These are phyloP conservation scores for Orchesella flavescens DNA, from an alignment of 2,888 invertebrate genomes.

Conservation along the genomic window DNA sequence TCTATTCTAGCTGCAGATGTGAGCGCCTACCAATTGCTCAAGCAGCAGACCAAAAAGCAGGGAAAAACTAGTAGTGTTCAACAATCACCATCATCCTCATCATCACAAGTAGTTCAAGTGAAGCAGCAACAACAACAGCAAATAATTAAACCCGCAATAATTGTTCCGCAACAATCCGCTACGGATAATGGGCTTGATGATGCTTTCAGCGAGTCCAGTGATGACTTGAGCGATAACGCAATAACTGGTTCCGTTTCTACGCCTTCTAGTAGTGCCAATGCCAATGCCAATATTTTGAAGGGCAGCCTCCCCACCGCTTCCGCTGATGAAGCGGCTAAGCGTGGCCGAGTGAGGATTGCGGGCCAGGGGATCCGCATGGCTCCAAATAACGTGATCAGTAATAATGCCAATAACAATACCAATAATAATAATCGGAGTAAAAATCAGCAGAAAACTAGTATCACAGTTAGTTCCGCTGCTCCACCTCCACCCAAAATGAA, in stretches of 20 bases:
- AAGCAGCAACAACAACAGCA: background rate
- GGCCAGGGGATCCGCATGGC: slow-evolving; percentile 70
- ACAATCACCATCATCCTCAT: background rate
- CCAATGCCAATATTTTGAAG: background rate
- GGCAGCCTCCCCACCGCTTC: background rate
- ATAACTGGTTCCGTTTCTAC: slow-evolving; percentile 38
- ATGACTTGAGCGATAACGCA: slow-evolving; percentile 71
- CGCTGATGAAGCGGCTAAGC: background rate
- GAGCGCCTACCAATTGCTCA: slow-evolving; percentile 69
- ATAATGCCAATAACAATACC: slow-evolving; percentile 1
- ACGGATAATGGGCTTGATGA: slow-evolving; percentile 43
- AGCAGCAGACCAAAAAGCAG: slow-evolving; percentile 61
- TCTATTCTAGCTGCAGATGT: slow-evolving; percentile 68
- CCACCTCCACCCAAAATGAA: background rate
- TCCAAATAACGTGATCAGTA: slow-evolving; percentile 37
- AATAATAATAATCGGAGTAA: background rate
- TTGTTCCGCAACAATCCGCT: background rate
- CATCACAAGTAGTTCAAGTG: background rate
- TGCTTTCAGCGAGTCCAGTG: slow-evolving; percentile 65
- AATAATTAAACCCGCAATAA: background rate
- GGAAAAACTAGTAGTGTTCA: slow-evolving; percentile 1
- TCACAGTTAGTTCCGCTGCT: background rate
- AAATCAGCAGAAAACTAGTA: background rate
- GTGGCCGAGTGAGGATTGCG: slow-evolving; percentile 68
- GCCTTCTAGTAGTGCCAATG: background rate